A percentile compares a stretch with the other conserved stretches of the same genome.
phyloP scores from a whole-genome alignment of 2,113 vertebrate genomes.

The Spilogale gracilis region DNA sequence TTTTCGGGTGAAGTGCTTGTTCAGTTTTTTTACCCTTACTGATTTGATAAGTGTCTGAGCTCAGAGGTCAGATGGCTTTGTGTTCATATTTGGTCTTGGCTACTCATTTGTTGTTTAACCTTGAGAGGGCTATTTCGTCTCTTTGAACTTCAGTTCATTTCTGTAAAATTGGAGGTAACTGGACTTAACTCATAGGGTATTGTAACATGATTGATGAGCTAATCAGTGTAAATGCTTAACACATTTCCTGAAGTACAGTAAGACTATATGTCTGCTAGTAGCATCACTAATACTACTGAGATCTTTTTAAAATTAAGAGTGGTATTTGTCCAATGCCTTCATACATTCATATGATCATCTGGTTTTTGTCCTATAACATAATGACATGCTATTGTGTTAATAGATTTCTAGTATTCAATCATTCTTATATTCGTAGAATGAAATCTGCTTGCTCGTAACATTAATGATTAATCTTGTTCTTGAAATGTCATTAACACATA shows the following conservation, averaged over 20 bases:
- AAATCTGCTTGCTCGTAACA: neutral
- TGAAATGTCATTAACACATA: neutral
- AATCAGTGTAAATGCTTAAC: neutral
- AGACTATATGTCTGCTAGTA: neutral
- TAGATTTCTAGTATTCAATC: neutral
- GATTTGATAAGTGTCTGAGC: neutral
- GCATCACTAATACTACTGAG: neutral
- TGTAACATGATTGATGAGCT: neutral
- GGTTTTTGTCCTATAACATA: slow-evolving; percentile 23
- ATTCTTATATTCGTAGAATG: slow-evolving; percentile 1
- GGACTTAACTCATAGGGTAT: neutral
- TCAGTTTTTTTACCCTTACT: neutral
- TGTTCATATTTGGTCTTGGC: neutral
- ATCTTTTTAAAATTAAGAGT: neutral
- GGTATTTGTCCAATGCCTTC: neutral
- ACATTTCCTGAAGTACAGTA: neutral
- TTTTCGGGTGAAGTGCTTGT: neutral
- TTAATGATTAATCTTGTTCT: neutral
- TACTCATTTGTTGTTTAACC: neutral
- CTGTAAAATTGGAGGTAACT: neutral
- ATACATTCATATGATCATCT: neutral
- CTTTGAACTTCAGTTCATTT: neutral
- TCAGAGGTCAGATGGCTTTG: neutral
- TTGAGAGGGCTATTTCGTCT: neutral
- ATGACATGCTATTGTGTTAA: neutral